A percentile compares a stretch with the other conserved stretches of the same genome.
Conservation (phyloP, 2,888 invertebrate genomes). For the Trissolcus japonicus region DNA sequence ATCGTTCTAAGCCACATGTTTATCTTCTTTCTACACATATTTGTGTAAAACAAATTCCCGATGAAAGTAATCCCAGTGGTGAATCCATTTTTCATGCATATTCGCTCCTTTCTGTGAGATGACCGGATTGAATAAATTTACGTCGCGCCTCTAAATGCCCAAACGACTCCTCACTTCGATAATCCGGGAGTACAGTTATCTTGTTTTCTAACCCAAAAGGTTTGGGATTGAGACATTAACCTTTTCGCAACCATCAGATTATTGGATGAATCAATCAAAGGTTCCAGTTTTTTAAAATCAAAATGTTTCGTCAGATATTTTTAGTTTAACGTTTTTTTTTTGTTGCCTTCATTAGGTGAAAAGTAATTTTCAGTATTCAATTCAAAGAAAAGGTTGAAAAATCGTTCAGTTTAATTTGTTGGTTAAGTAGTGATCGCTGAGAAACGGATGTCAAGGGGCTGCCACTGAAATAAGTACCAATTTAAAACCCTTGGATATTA, state of each 20-base stretch:
- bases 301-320: no score
- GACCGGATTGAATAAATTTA: conserved; percentile 1
- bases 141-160: background rate
- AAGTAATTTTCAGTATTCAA: no score
- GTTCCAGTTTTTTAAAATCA: no score
- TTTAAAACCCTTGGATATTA: conserved; percentile 32
- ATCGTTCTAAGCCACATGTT: no score
- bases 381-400: no score
- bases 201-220: conserved; percentile 32
- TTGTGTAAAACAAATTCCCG: conserved; percentile 10
- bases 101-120: background rate
- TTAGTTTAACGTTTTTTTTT: no score
- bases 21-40: background rate
- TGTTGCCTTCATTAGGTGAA: no score
- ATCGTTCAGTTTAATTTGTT: conserved; percentile 12
- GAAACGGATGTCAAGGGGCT: conserved; percentile 26
- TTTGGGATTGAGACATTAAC: conserved; percentile 1
- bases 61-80: conserved; percentile 16
- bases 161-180: conserved; percentile 29
- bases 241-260: background rate
- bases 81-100: conserved; percentile 6
- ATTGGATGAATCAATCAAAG: no score
- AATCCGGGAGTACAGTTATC: conserved; percentile 41
- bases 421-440: conserved; percentile 16
- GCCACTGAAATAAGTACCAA: conserved; percentile 28